Percentiles rank a stretch among this genome's conserved stretches.
Evolutionary conservation across 2,113 vertebrate species (phyloP).

Genomic region (Laticauda colubrina): DNA sequence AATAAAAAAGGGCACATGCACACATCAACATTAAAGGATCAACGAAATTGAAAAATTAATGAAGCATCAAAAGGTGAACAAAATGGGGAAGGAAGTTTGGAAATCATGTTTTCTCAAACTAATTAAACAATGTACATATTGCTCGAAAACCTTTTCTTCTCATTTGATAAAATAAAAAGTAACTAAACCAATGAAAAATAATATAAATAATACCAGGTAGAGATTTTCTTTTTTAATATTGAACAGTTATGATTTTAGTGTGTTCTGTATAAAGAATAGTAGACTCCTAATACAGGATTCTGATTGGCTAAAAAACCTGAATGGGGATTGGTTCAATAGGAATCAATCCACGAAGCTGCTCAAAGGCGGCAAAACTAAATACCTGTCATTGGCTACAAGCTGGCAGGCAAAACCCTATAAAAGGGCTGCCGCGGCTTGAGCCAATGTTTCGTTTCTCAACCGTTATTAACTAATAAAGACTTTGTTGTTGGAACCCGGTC

Average conservation of each 20-base stretch:
- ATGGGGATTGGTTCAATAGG: no score
- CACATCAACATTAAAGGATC: background rate
- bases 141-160: background rate
- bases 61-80: background rate
- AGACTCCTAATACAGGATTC: no score
- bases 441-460: no score
- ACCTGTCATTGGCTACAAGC: no score
- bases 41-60: background rate
- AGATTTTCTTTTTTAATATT: background rate
- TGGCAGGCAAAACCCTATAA: no score
- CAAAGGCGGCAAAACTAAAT: no score
- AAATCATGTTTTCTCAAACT: background rate
- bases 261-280: no score
- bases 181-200: background rate
- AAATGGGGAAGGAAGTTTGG: background rate
- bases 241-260: background rate
- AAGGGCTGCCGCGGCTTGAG: no score
- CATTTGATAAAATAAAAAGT: background rate
- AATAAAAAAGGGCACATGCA: background rate
- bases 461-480: no score
- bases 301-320: no score
- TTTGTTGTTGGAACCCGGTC: no score
- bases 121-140: background rate
- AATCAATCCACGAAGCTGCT: no score
- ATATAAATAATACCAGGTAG: background rate